Evolutionary conservation across 2,797 vertebrate species (phyloP).

Genomic region (Onychomys torridus): DNA sequence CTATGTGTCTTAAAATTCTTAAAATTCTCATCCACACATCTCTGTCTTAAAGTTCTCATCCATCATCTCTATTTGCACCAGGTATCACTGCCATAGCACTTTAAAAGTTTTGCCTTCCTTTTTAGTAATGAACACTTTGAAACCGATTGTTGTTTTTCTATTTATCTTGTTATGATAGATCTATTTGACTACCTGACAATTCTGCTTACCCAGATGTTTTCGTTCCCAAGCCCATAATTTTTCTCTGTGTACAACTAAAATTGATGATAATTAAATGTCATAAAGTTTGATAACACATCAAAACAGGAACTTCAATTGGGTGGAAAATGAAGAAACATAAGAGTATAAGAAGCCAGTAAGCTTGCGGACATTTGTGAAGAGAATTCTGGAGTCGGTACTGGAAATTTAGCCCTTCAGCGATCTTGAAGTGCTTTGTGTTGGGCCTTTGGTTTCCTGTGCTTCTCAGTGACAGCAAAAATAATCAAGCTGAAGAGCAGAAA

Average conservation of each 20-base stretch:
- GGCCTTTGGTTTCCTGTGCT: not conserved
- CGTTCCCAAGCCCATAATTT: not conserved
- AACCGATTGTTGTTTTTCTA: not conserved
- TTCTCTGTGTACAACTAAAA: not conserved
- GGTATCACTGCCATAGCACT: not conserved
- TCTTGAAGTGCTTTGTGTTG: not conserved
- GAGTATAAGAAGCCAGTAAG: not conserved
- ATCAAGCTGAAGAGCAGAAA: not conserved
- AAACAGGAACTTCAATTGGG: not conserved
- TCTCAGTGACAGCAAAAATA: not conserved
- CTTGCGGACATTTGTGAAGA: not conserved
- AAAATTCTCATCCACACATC: not conserved
- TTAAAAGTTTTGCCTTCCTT: not conserved
- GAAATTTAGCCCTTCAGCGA: not conserved
- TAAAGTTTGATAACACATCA: not conserved
- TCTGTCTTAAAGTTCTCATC: not conserved
- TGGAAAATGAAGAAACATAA: not conserved
- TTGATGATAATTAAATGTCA: conserved; percentile 21
- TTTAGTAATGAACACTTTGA: not conserved
- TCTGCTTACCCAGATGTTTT: not conserved
- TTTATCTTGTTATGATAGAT: not conserved
- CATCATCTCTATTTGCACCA: not conserved
- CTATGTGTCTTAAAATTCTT: not conserved
- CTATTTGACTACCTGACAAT: not conserved
- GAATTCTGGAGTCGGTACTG: not conserved